Conservation (phyloP, 2,888 invertebrate genomes). For the Lampropteryx suffumata region DNA sequence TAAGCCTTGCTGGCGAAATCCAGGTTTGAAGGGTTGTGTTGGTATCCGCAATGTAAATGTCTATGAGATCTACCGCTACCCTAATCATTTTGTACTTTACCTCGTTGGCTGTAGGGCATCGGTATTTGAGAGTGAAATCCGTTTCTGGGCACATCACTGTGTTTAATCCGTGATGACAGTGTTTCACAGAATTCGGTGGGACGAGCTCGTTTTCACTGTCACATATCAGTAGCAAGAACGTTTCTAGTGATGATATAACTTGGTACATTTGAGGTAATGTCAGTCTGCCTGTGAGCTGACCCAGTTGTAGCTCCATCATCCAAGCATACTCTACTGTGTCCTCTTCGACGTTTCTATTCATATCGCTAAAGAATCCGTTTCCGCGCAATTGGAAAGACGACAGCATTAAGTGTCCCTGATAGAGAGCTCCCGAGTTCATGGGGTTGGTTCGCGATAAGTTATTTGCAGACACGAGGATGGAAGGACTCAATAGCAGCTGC, state of each 20-base stretch:
- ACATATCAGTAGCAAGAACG: conserved; percentile 91
- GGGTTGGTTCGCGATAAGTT: conserved; percentile 85
- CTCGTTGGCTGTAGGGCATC: conserved; percentile 90
- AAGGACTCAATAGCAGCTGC: conserved; percentile 94
- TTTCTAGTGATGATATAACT: conserved; percentile 93
- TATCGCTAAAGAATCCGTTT: conserved; percentile 97
- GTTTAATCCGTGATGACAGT: conserved; percentile 91
- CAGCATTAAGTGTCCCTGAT: conserved; percentile 92
- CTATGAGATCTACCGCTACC: conserved; percentile 93
- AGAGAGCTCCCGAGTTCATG: conserved; percentile 77
- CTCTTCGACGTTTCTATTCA: conserved; percentile 93
- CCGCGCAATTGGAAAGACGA: conserved; percentile 95
- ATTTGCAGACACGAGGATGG: conserved; percentile 91
- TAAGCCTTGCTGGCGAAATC: conserved; percentile 93
- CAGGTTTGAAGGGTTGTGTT: conserved; percentile 94
- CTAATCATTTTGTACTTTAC: conserved; percentile 97
- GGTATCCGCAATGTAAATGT: conserved; percentile 94
- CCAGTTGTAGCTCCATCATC: conserved; percentile 97
- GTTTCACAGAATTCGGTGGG: conserved; percentile 89
- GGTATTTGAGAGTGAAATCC: conserved; percentile 87
- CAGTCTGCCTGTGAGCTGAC: conserved; percentile 95
- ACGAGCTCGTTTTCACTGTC: conserved; percentile 95
- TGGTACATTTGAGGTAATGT: conserved; percentile 95
- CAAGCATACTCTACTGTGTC: conserved; percentile 99
- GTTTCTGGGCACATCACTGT: conserved; percentile 87